Conservation (phyloP, 2,888 invertebrate genomes). For the Adineta ricciae region DNA sequence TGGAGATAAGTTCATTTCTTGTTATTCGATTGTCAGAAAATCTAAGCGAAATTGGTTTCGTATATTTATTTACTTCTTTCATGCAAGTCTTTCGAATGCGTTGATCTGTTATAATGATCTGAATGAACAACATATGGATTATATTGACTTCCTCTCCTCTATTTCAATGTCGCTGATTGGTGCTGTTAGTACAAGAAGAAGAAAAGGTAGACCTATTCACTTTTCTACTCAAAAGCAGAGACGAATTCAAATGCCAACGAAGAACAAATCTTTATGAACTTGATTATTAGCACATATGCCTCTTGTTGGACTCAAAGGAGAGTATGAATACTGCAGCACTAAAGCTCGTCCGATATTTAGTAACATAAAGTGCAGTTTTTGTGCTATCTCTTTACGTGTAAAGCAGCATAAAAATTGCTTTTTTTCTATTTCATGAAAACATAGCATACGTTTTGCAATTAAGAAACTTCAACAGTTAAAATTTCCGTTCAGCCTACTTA, state of each 20-base stretch:
- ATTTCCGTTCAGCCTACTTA: not conserved
- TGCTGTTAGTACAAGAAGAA: not conserved
- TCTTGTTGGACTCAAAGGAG: no score
- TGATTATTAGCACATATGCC: no score
- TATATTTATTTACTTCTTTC: not conserved
- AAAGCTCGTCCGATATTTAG: no score
- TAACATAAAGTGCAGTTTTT: no score
- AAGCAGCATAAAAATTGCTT: no score
- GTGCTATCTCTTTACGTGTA: no score
- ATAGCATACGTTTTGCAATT: no score
- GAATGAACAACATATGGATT: not conserved
- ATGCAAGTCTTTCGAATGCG: not conserved
- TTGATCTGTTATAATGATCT: not conserved
- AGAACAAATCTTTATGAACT: not conserved
- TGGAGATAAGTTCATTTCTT: no score
- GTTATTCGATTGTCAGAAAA: not conserved
- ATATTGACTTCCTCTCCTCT: not conserved
- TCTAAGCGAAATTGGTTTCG: not conserved
- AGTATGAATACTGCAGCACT: no score
- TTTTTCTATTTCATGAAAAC: no score
- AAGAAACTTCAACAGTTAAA: not conserved
- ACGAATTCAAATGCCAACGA: not conserved
- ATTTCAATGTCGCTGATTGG: not conserved
- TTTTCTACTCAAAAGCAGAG: not conserved
- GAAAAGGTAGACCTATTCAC: not conserved